phyloP scores from a whole-genome alignment of 2,113 vertebrate species.

The Pseudolaguvia tuberculata region DNA sequence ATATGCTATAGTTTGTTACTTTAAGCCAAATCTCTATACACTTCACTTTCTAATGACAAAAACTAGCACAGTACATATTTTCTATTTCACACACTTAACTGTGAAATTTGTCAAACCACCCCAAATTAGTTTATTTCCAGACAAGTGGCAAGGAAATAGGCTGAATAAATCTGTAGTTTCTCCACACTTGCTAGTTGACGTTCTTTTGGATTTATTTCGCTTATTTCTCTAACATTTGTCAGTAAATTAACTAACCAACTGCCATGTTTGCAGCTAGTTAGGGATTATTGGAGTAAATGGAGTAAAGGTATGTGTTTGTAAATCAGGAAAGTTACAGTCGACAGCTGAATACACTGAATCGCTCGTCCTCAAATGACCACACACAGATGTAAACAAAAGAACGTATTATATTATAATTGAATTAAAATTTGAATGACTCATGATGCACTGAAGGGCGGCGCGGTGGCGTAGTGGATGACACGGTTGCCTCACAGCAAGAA shows the following conservation, averaged over 20 bases:
- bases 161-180: background rate
- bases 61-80: background rate
- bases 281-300: background rate
- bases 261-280: constrained; percentile 9
- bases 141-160: background rate
- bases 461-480: too few relatives aligned
- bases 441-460: too few relatives aligned
- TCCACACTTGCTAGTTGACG: background rate
- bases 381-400: background rate
- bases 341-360: background rate
- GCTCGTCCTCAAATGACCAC: too few relatives aligned
- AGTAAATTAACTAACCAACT: background rate
- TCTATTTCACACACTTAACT: background rate
- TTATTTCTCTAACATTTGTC: constrained; percentile 3
- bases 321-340: background rate
- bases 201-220: background rate
- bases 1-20: background rate
- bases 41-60: background rate
- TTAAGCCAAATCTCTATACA: background rate
- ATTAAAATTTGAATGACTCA: too few relatives aligned
- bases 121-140: background rate
- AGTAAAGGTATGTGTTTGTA: background rate
- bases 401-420: too few relatives aligned
- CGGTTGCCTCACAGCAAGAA: too few relatives aligned
- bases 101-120: background rate